Conservation (phyloP, 30 jellyfish, hydroid and myxozoan species). For the Turritopsis rubra region DNA sequence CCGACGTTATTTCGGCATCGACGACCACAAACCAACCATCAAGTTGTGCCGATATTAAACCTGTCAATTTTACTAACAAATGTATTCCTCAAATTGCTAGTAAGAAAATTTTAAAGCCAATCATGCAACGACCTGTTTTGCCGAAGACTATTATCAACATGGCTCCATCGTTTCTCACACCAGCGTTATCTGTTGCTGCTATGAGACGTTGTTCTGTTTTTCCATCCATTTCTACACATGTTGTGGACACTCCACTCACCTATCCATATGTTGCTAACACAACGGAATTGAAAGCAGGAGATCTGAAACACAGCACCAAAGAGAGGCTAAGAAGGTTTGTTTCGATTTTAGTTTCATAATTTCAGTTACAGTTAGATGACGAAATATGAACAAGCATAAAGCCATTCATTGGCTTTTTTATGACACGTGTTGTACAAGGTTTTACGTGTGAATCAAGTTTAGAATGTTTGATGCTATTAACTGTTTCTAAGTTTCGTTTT, state of each 20-base stretch:
- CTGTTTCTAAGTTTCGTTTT: not conserved
- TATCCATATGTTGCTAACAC: constrained; percentile 47
- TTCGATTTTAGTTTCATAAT: too few species aligned
- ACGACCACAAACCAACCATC: not conserved
- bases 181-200: not conserved
- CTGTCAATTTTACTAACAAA: not conserved
- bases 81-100: not conserved
- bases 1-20: not conserved
- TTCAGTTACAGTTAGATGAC: too few species aligned
- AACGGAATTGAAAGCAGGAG: constrained; percentile 40
- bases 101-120: not conserved
- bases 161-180: not conserved
- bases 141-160: not conserved
- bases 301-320: constrained; percentile 63
- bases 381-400: too few species aligned
- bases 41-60: not conserved
- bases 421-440: too few species aligned
- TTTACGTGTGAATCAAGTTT: too few species aligned
- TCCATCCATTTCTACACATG: constrained; percentile 27
- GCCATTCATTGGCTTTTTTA: not conserved
- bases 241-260: constrained; percentile 66
- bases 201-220: not conserved
- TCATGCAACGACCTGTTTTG: constrained; percentile 2
- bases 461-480: too few species aligned
- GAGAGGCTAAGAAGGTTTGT: constrained; percentile 79